Base-by-base conservation (phyloP, 2,888 invertebrate species). In the Yponomeuta plumbellus region DNA sequence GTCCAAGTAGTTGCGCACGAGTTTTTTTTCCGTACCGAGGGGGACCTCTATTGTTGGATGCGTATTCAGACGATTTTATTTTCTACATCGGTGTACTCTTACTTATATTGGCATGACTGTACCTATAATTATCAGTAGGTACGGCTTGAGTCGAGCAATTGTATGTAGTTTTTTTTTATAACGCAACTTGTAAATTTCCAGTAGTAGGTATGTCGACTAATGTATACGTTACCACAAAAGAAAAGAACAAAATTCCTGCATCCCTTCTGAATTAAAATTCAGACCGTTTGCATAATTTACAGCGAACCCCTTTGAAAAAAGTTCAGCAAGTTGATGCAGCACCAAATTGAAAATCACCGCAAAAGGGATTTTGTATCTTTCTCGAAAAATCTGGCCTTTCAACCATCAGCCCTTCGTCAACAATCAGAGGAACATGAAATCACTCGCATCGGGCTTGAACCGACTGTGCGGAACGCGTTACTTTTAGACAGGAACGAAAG, bases 361-460 rank as follows among this genome's bases (percentile, higher is more conserved):
- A 52, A 52, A 52, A 17, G 17, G 44, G 44, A 52, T 52, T 52
- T 17, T 52, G 44, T 13, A 17, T 34, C 8, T 34, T 26, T 34
- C 34, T 52, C 44, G 44, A 52, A 52, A 52, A 52, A 52, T 52
- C 80, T 79, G 76, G 78, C 77, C 81, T 84, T 88, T 88, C 86
- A 82, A 79, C 5, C 44, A 17, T 17, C 84, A 87, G 85, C 86
- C 88, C 86, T 83, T 52, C 81, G 78, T 86, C 87, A 86, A 85
- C 88, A 87, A 85, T 86, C 85, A 83, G 86, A 83, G 87, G 83
- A 82, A 86, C 83, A 84, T 83, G 79, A 85, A 88, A 88, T 88
- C 84, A 85, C 86, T 84, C 89, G 21, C 89, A 88, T 86, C 85
- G 83, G 86, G 85, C 86, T 83, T 82, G 80, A 84, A 40, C 81